Conservation (phyloP, 2,888 invertebrate species). For the Sipha maydis region DNA sequence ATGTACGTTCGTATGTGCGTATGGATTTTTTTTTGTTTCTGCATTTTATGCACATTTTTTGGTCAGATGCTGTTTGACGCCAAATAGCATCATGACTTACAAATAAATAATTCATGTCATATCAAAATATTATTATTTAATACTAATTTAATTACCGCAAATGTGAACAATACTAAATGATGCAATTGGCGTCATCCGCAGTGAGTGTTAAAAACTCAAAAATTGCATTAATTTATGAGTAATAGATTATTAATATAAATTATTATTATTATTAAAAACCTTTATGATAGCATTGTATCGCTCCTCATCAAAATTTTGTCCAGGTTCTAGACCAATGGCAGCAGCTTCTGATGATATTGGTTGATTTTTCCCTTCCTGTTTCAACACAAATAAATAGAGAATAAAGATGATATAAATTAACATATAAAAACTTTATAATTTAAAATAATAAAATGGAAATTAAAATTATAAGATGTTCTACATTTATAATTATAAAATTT, state of each 20-base stretch:
- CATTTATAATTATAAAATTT: constrained; percentile 10
- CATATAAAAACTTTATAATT: not conserved
- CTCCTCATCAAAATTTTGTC: constrained; percentile 69
- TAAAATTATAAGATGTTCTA: constrained; percentile 28
- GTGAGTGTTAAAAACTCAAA: too few relatives aligned
- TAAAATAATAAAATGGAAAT: constrained; percentile 7
- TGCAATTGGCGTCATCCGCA: too few relatives aligned
- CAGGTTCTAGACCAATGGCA: constrained; percentile 77
- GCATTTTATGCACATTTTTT: too few relatives aligned
- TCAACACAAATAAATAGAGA: constrained; percentile 63
- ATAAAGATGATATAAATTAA: constrained; percentile 21
- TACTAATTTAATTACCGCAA: too few relatives aligned
- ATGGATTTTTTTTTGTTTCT: too few relatives aligned
- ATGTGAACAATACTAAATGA: too few relatives aligned
- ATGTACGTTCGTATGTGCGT: too few relatives aligned
- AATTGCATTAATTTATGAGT: not conserved
- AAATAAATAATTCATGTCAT: too few relatives aligned
- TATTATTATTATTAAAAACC: constrained; percentile 64
- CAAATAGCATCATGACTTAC: too few relatives aligned
- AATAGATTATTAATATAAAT: not conserved
- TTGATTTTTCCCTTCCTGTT: constrained; percentile 81
- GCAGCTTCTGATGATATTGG: constrained; percentile 80
- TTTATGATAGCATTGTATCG: constrained; percentile 74
- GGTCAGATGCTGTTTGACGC: too few relatives aligned
- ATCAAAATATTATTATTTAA: too few relatives aligned